phyloP scores from a whole-genome alignment of 1,140 invertebrate species.

The Lineus longissimus region DNA sequence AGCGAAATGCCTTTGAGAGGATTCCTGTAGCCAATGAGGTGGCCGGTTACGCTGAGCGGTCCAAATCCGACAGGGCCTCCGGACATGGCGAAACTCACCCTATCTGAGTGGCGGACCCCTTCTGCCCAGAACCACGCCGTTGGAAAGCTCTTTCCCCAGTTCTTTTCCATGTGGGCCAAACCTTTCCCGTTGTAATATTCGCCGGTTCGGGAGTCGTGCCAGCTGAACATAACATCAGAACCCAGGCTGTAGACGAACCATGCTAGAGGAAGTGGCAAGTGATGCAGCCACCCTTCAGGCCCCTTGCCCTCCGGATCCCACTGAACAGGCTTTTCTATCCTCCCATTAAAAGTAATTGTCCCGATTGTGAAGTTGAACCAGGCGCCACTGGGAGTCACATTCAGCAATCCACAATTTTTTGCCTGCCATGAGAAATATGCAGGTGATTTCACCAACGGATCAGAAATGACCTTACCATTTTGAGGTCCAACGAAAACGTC shows the following conservation, averaged over 20 bases:
- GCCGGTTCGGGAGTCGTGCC: constrained; percentile 13
- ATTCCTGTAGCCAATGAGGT: constrained; percentile 33
- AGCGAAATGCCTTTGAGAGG: constrained; percentile 20
- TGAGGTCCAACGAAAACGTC: constrained; percentile 19
- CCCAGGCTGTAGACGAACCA: constrained; percentile 41
- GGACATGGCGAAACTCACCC: constrained; percentile 25
- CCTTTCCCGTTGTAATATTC: constrained; percentile 8
- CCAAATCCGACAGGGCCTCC: constrained; percentile 27
- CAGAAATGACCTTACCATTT: constrained; percentile 22
- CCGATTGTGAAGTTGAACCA: constrained; percentile 25
- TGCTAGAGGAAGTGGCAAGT: constrained; percentile 32
- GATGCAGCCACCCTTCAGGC: constrained; percentile 29
- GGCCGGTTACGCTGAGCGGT: constrained; percentile 20
- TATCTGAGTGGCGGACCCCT: constrained; percentile 17
- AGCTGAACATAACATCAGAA: constrained; percentile 23
- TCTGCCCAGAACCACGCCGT: constrained; percentile 35
- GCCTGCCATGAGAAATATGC: constrained; percentile 26
- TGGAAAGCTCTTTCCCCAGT: constrained; percentile 38
- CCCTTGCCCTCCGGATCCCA: constrained; percentile 32
- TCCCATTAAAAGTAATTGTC: constrained; percentile 15
- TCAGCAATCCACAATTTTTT: constrained; percentile 15
- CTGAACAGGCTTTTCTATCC: constrained; percentile 18
- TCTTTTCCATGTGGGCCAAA: constrained; percentile 35
- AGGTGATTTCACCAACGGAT: constrained; percentile 28
- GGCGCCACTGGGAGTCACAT: constrained; percentile 20